phyloP scores from a whole-genome alignment of 1,140 invertebrate genomes.

The Phymorhynchus buccinoides region DNA sequence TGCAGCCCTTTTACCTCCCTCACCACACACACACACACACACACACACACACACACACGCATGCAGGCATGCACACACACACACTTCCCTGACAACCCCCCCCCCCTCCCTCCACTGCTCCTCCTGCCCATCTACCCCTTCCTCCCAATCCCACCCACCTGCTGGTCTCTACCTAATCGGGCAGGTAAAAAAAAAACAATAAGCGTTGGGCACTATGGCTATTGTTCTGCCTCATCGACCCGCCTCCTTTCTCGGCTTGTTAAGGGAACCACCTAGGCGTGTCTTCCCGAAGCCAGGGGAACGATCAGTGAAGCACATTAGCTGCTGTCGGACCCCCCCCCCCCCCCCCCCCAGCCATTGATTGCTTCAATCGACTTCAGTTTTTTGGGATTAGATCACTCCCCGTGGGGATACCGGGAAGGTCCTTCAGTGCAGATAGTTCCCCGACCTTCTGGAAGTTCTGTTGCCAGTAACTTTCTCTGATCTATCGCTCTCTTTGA shows the following conservation, averaged over 20 bases:
- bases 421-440: too few relatives aligned
- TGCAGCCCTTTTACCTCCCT: too few relatives aligned
- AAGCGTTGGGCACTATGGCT: not conserved
- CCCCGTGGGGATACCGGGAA: too few relatives aligned
- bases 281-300: not conserved
- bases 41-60: not conserved
- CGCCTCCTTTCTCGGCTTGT: not conserved
- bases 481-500: too few relatives aligned
- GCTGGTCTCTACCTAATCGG: too few relatives aligned
- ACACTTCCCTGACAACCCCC: too few relatives aligned
- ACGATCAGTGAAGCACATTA: slow-evolving; percentile 5
- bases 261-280: not conserved
- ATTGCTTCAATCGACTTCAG: not conserved
- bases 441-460: too few relatives aligned
- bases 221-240: not conserved
- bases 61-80: not conserved
- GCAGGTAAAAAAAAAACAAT: not conserved
- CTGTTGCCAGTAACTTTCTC: too few relatives aligned
- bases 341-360: not conserved
- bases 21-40: not conserved
- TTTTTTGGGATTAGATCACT: too few relatives aligned
- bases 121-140: too few relatives aligned
- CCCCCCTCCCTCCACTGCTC: too few relatives aligned
- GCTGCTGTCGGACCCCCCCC: not conserved
- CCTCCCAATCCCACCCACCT: too few relatives aligned